A percentile compares a stretch with the other conserved stretches of the same genome.
Conservation (phyloP, 1,140 invertebrate species). For the Drosophila sp. region DNA sequence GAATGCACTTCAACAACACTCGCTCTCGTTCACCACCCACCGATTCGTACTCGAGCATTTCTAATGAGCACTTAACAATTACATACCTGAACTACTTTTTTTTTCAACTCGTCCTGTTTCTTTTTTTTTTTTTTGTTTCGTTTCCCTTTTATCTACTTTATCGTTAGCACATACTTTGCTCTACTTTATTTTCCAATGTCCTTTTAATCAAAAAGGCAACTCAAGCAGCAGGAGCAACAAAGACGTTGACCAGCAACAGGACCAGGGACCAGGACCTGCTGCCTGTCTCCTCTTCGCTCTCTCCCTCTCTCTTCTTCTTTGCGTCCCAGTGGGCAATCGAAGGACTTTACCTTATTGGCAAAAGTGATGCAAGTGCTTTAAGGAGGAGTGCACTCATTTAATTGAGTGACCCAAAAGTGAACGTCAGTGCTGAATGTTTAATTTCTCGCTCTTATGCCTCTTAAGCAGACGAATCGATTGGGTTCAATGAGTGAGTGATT, state of each 20-base stretch:
- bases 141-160: conserved; percentile 20
- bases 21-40: background rate
- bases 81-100: conserved; percentile 53
- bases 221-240: conserved; percentile 53
- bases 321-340: background rate
- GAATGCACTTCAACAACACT: conserved; percentile 65
- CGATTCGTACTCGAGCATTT: conserved; percentile 53
- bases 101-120: conserved; percentile 4
- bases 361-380: conserved; percentile 22
- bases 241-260: conserved; percentile 39
- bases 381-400: conserved; percentile 59
- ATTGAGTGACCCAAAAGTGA: conserved; percentile 66
- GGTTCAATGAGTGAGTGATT: conserved; percentile 39
- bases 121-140: background rate
- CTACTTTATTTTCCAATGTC: conserved; percentile 57
- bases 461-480: conserved; percentile 56
- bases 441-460: conserved; percentile 44
- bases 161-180: conserved; percentile 58
- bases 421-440: conserved; percentile 47
- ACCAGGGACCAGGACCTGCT: conserved; percentile 11
- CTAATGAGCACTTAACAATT: conserved; percentile 80
- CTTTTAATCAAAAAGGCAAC: conserved; percentile 69
- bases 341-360: conserved; percentile 46
- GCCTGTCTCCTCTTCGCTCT: background rate
- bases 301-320: background rate